These are phyloP conservation scores for Arvicanthis niloticus DNA, from an alignment of 2,113 vertebrate genomes.

Conservation along the genomic window DNA sequence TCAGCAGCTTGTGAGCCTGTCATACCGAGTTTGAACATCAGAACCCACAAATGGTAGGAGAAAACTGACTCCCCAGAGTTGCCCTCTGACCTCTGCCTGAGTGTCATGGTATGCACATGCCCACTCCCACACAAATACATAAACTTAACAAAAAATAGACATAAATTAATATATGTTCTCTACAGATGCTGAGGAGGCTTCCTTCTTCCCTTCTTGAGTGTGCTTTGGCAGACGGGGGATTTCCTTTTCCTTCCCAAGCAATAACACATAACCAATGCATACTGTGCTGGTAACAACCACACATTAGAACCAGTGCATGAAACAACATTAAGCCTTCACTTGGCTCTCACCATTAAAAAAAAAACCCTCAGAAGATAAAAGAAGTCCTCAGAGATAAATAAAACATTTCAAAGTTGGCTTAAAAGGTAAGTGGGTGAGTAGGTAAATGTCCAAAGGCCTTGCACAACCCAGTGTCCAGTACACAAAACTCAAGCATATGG, in stretches of 20 bases:
- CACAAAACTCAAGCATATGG: background rate
- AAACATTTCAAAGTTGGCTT: background rate
- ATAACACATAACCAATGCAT: background rate
- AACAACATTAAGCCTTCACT: slow-evolving; percentile 23
- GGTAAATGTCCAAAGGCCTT: background rate
- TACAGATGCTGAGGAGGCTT: background rate
- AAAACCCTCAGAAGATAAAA: no score
- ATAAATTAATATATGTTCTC: background rate
- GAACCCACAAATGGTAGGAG: background rate
- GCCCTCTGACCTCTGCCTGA: background rate
- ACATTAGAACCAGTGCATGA: background rate
- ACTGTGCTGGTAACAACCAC: background rate
- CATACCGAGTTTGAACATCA: no score
- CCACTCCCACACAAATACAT: background rate
- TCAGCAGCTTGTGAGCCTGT: background rate
- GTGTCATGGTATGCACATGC: background rate
- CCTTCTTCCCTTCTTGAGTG: background rate
- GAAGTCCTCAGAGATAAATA: background rate
- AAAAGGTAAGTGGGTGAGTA: background rate
- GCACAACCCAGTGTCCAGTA: background rate
- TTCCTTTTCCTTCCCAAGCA: background rate
- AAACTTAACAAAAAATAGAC: background rate
- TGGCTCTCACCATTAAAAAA: background rate
- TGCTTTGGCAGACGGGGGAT: background rate
- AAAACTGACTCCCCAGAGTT: background rate